phyloP scores from a whole-genome alignment of 53 echinoderm and acorn worm species.

The Pentamera pediparva region DNA sequence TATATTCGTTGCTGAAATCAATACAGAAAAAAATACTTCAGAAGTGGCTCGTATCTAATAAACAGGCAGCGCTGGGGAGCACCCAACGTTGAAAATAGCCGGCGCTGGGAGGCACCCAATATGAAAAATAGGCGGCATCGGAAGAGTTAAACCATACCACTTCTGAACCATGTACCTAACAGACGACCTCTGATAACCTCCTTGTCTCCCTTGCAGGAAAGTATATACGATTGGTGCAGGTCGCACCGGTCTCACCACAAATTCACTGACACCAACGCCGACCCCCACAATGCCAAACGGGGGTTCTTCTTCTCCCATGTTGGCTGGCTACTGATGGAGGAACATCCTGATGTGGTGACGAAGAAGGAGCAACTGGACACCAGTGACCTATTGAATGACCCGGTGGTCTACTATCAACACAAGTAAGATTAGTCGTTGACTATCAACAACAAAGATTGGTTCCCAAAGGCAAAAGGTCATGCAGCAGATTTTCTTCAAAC shows the following conservation, averaged over 20 bases:
- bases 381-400: conserved; percentile 63
- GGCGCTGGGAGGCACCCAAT: too few species aligned
- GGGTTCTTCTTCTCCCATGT: conserved; percentile 89
- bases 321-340: conserved; percentile 73
- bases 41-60: too few species aligned
- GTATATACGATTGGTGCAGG: conserved; percentile 74
- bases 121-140: too few species aligned
- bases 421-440: conserved; percentile 58
- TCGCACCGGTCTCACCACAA: conserved; percentile 88
- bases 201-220: conserved; percentile 40
- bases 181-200: neutral
- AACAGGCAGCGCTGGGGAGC: too few species aligned
- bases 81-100: too few species aligned
- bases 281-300: conserved; percentile 81
- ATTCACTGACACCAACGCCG: conserved; percentile 82
- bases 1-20: too few species aligned
- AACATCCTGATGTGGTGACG: conserved; percentile 71
- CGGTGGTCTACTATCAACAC: conserved; percentile 63
- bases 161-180: too few species aligned
- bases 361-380: conserved; percentile 58
- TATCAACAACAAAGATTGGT: too few species aligned
- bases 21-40: too few species aligned
- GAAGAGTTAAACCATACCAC: too few species aligned
- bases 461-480: too few species aligned
- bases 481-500: too few species aligned